Evolutionary conservation across 2,113 vertebrate species (phyloP).

Genomic region (Muntiacus reevesi): DNA sequence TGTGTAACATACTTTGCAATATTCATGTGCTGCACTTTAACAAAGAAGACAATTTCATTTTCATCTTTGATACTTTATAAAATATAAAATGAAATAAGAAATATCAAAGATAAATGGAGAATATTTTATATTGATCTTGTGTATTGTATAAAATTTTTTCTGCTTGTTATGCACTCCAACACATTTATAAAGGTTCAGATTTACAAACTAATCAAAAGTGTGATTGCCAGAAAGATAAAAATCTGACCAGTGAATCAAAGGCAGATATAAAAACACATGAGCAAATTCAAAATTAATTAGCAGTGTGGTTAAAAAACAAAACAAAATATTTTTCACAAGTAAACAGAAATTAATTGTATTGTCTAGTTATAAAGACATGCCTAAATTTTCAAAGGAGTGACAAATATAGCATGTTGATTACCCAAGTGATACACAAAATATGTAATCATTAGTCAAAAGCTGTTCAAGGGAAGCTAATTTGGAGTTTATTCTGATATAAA

Average conservation of each 20-base stretch:
- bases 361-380: neutral
- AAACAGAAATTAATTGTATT: neutral
- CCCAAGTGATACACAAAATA: neutral
- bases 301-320: neutral
- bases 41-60: neutral
- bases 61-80: neutral
- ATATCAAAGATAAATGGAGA: neutral
- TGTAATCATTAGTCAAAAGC: neutral
- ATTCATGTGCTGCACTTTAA: neutral
- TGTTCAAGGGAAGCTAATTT: neutral
- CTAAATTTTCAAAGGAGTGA: neutral
- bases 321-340: neutral
- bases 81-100: neutral
- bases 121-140: neutral
- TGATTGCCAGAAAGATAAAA: neutral
- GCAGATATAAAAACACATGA: neutral
- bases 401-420: neutral
- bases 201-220: neutral
- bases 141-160: neutral
- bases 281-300: neutral
- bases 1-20: neutral
- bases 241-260: neutral
- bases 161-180: neutral
- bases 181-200: neutral
- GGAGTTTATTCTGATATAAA: neutral